These are phyloP conservation scores for Phyllotis vaccarum DNA, from an alignment of 2,797 vertebrate genomes.

Conservation along the genomic window DNA sequence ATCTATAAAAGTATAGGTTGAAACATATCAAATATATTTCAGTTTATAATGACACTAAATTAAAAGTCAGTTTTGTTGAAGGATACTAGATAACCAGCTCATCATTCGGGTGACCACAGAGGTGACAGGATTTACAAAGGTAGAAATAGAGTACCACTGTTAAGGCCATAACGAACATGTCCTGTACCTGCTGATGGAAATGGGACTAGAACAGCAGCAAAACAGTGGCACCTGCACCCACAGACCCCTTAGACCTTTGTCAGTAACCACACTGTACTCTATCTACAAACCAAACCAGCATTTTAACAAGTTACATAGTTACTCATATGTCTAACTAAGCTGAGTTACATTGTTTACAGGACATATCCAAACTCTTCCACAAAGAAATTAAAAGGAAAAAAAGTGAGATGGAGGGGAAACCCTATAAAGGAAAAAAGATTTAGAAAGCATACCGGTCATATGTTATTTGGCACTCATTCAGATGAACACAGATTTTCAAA, in stretches of 20 bases:
- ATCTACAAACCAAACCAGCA: not conserved
- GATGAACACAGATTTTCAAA: not conserved
- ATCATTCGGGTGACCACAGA: conserved; percentile 24
- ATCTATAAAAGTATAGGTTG: not conserved
- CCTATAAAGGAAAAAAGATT: conserved; percentile 5
- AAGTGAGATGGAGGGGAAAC: not conserved
- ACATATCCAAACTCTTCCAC: not conserved
- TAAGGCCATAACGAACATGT: conserved; percentile 22
- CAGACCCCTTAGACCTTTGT: not conserved
- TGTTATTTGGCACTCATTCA: conserved; percentile 14
- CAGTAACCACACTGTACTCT: no score
- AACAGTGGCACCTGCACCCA: not conserved
- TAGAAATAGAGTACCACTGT: not conserved
- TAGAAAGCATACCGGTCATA: not conserved
- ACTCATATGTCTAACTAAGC: not conserved
- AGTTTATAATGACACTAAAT: conserved; percentile 21
- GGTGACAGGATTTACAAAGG: not conserved
- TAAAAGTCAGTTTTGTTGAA: not conserved
- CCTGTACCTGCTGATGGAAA: not conserved
- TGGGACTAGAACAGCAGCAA: not conserved
- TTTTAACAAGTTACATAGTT: not conserved
- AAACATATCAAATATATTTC: conserved; percentile 46
- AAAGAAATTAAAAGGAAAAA: conserved; percentile 42
- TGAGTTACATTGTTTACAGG: conserved; percentile 19
- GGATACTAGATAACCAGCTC: conserved; percentile 23